Percentiles rank a stretch among this genome's conserved stretches.
phyloP scores from a whole-genome alignment of 2,797 vertebrate species.

The Parotocinclus haroldoi region DNA sequence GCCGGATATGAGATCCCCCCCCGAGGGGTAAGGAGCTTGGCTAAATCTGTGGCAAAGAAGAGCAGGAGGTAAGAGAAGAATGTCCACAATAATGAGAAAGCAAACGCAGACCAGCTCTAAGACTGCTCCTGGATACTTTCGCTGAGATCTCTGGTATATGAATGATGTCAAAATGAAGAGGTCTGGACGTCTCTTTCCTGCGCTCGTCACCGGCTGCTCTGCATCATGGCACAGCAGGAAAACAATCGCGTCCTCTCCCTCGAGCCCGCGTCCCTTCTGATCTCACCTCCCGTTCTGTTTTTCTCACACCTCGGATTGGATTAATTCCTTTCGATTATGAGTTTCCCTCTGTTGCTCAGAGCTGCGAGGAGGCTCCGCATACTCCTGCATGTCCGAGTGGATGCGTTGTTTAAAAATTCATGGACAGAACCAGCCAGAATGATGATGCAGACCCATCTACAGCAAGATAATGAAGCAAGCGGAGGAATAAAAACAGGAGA shows the following conservation, averaged over 20 bases:
- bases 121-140: conserved; percentile 45
- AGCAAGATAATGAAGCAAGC: neutral
- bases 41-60: conserved; percentile 40
- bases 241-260: conserved; percentile 11
- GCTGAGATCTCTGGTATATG: neutral
- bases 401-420: conserved; percentile 16
- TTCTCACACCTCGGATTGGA: conserved; percentile 3
- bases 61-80: conserved; percentile 11
- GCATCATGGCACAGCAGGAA: conserved; percentile 30
- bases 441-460: conserved; percentile 1
- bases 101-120: conserved; percentile 3
- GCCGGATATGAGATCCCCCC: conserved; percentile 50
- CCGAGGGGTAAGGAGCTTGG: conserved; percentile 41
- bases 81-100: conserved; percentile 32
- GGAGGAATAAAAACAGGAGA: conserved; percentile 3
- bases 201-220: conserved; percentile 12
- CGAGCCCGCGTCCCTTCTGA: conserved; percentile 14
- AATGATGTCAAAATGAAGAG: conserved; percentile 3
- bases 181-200: conserved; percentile 1
- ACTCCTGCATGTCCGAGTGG: neutral
- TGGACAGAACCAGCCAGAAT: conserved; percentile 14
- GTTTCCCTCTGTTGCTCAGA: neutral
- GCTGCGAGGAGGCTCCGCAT: neutral
- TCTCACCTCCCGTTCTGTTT: conserved; percentile 1
- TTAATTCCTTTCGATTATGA: neutral